Evolutionary conservation across 1,140 invertebrate species (phyloP), one percentile per base, ranked within the genome.

Genomic region (Microplitis mediator): DNA sequence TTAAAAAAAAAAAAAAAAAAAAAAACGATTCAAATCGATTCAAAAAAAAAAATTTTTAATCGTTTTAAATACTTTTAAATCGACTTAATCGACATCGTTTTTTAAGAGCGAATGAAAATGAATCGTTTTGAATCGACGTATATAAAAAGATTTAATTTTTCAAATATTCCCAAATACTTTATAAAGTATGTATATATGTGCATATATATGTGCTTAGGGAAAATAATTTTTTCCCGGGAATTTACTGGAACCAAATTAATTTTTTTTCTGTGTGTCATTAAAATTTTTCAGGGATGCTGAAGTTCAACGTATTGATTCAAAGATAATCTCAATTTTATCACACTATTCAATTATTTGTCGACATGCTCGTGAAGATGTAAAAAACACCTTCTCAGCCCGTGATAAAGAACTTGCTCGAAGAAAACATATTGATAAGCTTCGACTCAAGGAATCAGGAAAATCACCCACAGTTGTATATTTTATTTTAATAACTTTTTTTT

Each of bases 271-370:
- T n/a, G n/a, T n/a, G 54, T 71, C 11, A 45, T 45, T 45, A 45
- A 45, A 45, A 45, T 45, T 45, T 45, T 72, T 51, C 61, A 88
- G 87, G 77, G 92, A 94, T 81, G 88, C 90, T 3, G 87, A 91
- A 82, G 90, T 93, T 8, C 90, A 92, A 75, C 88, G 91, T 32
- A 81, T 94, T 56, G 92, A 94, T 79, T 84, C 88, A 2, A 93
- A 93, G 88, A 89, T 93, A 13, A 82, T 91, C 52, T 84, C 88
- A 31, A 90, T 93, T 67, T 82, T 94, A 67, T 89, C 89, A 4
- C 90, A 92, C 74, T 95, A 94, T 76, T 90, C 92, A 77, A 86
- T 86, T 4, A 90, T 93, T 71, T 95, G 93, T 77, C 93, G 92
- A 78, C 89, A 91, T 74, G 90, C 92, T 0, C 88, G 91, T 32